Base-by-base conservation (phyloP, 1,140 invertebrate species). In the Antheraea mylitta region DNA sequence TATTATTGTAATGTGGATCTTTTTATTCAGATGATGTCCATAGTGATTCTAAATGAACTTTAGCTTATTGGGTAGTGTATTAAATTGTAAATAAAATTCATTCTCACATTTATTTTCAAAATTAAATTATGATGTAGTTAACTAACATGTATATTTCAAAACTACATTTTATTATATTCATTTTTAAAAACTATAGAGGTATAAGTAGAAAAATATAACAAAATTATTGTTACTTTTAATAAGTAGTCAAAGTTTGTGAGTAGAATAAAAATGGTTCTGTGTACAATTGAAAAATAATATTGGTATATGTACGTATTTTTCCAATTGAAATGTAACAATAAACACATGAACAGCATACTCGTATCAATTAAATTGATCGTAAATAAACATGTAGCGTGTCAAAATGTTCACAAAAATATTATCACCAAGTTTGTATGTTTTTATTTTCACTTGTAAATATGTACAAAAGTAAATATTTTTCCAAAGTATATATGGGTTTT, bases 401-500 rank as follows among this genome's bases (percentile, higher is more conserved):
- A 16, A 53, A 53, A 16, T 53, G 13, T 53, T 53, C 45, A 53
- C 16, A 16, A 53, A 53, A 53, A 53, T 53, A 53, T 13, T 53
- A 53, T 42, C 0, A 11, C 3, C 6, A 16, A 53, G 16, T 53
- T 53, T 53, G 13, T 53, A 53, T 16, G 13, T 53, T 53, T 53
- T 53, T 53, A 53, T 53, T 53, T 53, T 53, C 45, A 53, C 45
- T n/a, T 85, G 84, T 86, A 83, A 82, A 86, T 85, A 86, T 85
- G 84, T 85, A 86, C 69, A 78, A 82, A 79, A 82, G 72, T 85
- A 83, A 85, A 86, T 86, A 86, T 86, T 85, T 86, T 86, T 85
- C 72, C 78, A 81, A 82, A 81, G 37, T 64, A 42, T 18, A 78
- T 71, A 77, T 64, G 37, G 66, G 58, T 65, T 36, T 72, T 72